phyloP scores from a whole-genome alignment of 2,113 vertebrate species.

The Strigops habroptila region DNA sequence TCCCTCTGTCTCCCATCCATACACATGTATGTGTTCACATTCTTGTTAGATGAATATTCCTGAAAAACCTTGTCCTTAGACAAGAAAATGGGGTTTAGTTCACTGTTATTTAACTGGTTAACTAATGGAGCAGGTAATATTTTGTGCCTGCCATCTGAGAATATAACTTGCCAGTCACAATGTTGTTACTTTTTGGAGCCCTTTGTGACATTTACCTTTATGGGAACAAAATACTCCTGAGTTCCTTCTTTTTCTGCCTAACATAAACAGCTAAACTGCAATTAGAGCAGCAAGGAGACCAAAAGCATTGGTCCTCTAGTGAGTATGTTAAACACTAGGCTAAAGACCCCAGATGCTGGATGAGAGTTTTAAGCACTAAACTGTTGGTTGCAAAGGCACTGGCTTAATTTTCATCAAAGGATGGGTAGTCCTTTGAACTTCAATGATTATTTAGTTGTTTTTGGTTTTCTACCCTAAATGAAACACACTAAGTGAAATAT shows the following conservation, averaged over 20 bases:
- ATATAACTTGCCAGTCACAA: neutral
- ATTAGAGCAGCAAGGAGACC: neutral
- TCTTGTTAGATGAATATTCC: neutral
- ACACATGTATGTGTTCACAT: rapidly evolving
- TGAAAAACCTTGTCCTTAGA: neutral
- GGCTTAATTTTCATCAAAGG: neutral
- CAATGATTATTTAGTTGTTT: neutral
- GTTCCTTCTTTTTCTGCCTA: neutral
- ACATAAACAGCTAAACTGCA: neutral
- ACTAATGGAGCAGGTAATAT: neutral
- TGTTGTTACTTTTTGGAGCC: neutral
- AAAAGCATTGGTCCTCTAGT: neutral
- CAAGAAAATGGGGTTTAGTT: neutral
- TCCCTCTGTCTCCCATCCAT: neutral
- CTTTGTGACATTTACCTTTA: neutral
- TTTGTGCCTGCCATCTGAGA: neutral
- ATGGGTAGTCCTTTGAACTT: neutral
- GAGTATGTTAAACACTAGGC: neutral
- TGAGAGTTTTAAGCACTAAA: neutral
- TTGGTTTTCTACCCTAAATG: neutral
- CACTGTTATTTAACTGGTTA: neutral
- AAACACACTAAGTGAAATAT: neutral
- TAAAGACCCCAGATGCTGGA: neutral
- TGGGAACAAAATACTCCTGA: neutral
- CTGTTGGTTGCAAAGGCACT: neutral